phyloP scores from a whole-genome alignment of 35 echinoderm and acorn worm genomes.

The Acanthaster planci region DNA sequence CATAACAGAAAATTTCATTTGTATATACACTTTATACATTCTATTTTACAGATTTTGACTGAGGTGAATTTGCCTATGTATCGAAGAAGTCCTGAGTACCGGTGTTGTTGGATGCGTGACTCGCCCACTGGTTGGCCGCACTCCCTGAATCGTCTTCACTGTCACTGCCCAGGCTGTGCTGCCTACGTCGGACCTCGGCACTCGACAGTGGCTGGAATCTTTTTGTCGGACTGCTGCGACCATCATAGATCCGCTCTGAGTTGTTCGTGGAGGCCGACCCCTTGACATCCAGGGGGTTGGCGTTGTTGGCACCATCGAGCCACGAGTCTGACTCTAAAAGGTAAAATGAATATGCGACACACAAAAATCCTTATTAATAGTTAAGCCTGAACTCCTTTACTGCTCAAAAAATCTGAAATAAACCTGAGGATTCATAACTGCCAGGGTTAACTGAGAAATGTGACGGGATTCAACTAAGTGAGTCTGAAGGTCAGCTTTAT shows the following conservation, averaged over 20 bases:
- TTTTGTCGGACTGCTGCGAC: conserved; percentile 81
- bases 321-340: conserved; percentile 75
- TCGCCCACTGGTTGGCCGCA: conserved; percentile 49
- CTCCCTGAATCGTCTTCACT: conserved; percentile 51
- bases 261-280: conserved; percentile 82
- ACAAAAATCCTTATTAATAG: too few relatives aligned
- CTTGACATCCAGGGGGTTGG: neutral
- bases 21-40: too few relatives aligned
- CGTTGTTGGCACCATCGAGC: conserved; percentile 87
- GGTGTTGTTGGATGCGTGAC: conserved; percentile 6
- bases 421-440: too few relatives aligned
- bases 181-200: neutral
- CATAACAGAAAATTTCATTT: too few relatives aligned
- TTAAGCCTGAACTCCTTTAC: too few relatives aligned
- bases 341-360: neutral
- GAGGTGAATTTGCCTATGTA: too few relatives aligned
- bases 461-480: too few relatives aligned
- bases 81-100: conserved; percentile 80
- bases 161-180: conserved; percentile 14
- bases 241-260: conserved; percentile 92
- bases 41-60: too few relatives aligned
- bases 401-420: too few relatives aligned
- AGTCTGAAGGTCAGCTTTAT: too few relatives aligned
- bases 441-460: too few relatives aligned
- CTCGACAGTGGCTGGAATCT: conserved; percentile 26